Conservation (phyloP, 2,113 vertebrate species). For the Hippocampus mohnikei region DNA sequence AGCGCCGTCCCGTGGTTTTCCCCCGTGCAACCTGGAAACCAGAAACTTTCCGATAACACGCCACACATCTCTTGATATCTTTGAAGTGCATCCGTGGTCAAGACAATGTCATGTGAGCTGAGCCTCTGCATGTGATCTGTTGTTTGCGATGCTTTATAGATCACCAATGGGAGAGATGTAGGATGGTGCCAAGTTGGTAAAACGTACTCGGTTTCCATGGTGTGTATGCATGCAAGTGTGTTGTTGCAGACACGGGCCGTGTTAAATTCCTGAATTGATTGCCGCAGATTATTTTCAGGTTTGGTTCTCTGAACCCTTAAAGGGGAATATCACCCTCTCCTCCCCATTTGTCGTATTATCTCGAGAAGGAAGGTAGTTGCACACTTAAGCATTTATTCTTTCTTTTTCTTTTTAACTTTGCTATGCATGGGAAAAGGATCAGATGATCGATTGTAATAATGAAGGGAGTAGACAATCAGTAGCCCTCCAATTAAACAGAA, state of each 20-base stretch:
- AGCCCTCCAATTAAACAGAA: conserved; percentile 36
- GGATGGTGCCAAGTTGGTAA: conserved; percentile 28
- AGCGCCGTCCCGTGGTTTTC: conserved; percentile 58
- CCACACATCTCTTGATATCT: conserved; percentile 50
- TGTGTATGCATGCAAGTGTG: conserved; percentile 45
- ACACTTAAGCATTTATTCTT: conserved; percentile 20
- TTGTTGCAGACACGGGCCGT: conserved; percentile 28
- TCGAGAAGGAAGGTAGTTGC: conserved; percentile 25
- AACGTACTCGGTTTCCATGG: conserved; percentile 44
- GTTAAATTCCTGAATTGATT: conserved; percentile 23
- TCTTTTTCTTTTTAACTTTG: conserved; percentile 15
- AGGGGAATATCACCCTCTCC: conserved; percentile 21
- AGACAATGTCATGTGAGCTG: conserved; percentile 42
- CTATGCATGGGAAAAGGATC: conserved; percentile 57
- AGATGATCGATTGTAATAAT: conserved; percentile 34
- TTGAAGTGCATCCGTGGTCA: conserved; percentile 48
- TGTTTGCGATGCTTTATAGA: conserved; percentile 47
- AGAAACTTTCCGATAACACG: conserved; percentile 44
- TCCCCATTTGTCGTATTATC: conserved; percentile 21
- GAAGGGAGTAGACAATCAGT: conserved; percentile 57
- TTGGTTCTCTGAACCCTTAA: conserved; percentile 29
- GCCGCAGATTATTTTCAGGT: conserved; percentile 40
- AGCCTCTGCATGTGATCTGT: conserved; percentile 66
- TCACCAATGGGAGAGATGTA: conserved; percentile 32
- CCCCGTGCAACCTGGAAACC: conserved; percentile 42